phyloP scores from a whole-genome alignment of 1,140 invertebrate genomes.

The Chrysomallon squamiferum region DNA sequence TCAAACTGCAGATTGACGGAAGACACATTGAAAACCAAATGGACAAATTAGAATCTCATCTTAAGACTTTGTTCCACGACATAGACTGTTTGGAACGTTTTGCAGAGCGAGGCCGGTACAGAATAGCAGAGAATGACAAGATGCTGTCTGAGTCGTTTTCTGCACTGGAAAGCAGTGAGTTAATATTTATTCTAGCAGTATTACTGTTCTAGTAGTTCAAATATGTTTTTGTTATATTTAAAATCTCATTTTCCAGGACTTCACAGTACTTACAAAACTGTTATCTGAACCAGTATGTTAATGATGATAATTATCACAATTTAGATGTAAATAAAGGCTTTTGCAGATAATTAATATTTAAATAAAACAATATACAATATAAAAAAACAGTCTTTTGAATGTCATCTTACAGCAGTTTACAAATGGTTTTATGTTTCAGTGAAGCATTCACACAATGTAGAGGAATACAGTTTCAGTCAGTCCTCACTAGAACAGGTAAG shows the following conservation, averaged over 20 bases:
- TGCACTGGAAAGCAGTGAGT: conserved; percentile 78
- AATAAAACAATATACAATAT: too few species aligned
- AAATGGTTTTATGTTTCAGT: conserved; percentile 36
- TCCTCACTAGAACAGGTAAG: conserved; percentile 75
- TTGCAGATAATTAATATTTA: too few species aligned
- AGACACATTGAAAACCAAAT: conserved; percentile 32
- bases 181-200: not conserved
- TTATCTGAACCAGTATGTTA: not conserved
- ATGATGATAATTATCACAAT: not conserved
- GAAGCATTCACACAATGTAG: conserved; percentile 64
- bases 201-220: not conserved
- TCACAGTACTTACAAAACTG: not conserved
- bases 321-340: not conserved
- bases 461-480: conserved; percentile 79
- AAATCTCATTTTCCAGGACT: not conserved
- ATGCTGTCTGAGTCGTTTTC: conserved; percentile 80
- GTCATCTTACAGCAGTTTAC: too few species aligned
- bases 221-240: not conserved
- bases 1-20: conserved; percentile 73
- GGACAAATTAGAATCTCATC: conserved; percentile 65
- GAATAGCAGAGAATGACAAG: conserved; percentile 76
- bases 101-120: conserved; percentile 79
- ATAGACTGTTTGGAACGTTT: conserved; percentile 79
- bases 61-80: conserved; percentile 74
- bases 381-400: too few species aligned